phyloP scores from a whole-genome alignment of 1,140 invertebrate species.

The Brachionus koreanus region DNA sequence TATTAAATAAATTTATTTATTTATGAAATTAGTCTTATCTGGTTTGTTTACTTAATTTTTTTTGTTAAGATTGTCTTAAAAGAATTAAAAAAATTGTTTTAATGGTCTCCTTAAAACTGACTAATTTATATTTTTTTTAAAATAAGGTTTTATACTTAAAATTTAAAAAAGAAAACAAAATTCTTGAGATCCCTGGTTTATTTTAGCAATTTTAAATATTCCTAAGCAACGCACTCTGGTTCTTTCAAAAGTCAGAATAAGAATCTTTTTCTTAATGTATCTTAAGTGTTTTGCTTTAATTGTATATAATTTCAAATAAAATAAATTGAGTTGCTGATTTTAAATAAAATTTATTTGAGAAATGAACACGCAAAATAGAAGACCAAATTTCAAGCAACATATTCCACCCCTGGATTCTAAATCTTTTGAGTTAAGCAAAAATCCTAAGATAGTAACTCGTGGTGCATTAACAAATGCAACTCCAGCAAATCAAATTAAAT shows the following conservation, averaged over 20 bases:
- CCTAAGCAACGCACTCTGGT: not conserved
- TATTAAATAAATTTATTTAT: too few relatives aligned
- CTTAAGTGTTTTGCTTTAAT: constrained; percentile 3
- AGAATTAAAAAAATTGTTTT: too few relatives aligned
- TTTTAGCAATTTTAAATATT: not conserved
- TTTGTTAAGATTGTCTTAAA: too few relatives aligned
- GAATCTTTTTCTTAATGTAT: not conserved
- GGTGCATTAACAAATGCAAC: constrained; percentile 56
- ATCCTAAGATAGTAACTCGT: constrained; percentile 4
- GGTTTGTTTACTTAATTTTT: too few relatives aligned
- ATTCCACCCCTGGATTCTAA: constrained; percentile 1
- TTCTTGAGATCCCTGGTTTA: not conserved
- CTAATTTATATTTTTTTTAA: too few relatives aligned
- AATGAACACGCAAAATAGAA: not conserved
- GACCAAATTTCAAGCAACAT: not conserved
- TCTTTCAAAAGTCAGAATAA: not conserved
- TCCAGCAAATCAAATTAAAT: constrained; percentile 57
- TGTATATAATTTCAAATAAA: not conserved
- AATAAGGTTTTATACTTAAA: too few relatives aligned
- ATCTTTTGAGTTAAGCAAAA: not conserved
- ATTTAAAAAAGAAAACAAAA: not conserved
- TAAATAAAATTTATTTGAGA: not conserved
- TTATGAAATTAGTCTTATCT: too few relatives aligned
- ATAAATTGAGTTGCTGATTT: not conserved
- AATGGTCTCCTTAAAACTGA: too few relatives aligned